These are phyloP conservation scores for Hermaeophaga mercurialis DNA, from an alignment of 2,888 invertebrate species.

Conservation along the genomic window DNA sequence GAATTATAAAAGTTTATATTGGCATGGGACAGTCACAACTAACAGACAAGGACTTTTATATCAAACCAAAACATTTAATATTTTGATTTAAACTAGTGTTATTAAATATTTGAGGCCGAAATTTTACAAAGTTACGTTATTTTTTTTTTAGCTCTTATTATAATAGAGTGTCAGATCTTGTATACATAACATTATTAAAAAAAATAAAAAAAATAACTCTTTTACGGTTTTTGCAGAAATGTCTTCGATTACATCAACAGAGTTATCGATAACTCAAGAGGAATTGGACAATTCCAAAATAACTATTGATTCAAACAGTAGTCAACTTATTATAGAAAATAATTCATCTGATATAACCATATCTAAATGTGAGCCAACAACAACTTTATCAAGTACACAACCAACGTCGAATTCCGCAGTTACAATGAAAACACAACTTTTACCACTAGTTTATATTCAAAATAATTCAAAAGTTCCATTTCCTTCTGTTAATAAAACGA, in stretches of 20 bases:
- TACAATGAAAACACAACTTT: slow-evolving; percentile 54
- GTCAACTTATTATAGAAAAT: slow-evolving; percentile 43
- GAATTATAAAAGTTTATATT: slow-evolving; percentile 33
- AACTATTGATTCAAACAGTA: slow-evolving; percentile 35
- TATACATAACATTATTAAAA: slow-evolving; percentile 4
- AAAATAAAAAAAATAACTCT: not conserved
- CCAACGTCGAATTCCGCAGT: slow-evolving; percentile 36
- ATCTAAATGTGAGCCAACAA: slow-evolving; percentile 39
- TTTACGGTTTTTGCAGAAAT: slow-evolving; percentile 47
- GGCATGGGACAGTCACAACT: slow-evolving; percentile 37
- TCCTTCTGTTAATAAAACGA: slow-evolving; percentile 35
- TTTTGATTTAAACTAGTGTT: slow-evolving; percentile 24
- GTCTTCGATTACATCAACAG: slow-evolving; percentile 43
- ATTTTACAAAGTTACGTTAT: too few relatives aligned
- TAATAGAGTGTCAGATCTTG: slow-evolving; percentile 13
- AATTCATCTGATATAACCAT: slow-evolving; percentile 43
- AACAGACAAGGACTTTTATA: slow-evolving; percentile 38
- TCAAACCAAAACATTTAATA: slow-evolving; percentile 27
- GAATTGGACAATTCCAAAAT: slow-evolving; percentile 37
- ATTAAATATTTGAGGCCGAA: slow-evolving; percentile 10
- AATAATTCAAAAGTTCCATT: slow-evolving; percentile 53
- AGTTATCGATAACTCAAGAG: slow-evolving; percentile 34
- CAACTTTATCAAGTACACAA: slow-evolving; percentile 31
- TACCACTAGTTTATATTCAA: slow-evolving; percentile 68
- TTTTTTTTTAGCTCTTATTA: too few relatives aligned